Evolutionary conservation across 2,113 vertebrate genomes (phyloP).

Genomic region (Aramus guarauna): DNA sequence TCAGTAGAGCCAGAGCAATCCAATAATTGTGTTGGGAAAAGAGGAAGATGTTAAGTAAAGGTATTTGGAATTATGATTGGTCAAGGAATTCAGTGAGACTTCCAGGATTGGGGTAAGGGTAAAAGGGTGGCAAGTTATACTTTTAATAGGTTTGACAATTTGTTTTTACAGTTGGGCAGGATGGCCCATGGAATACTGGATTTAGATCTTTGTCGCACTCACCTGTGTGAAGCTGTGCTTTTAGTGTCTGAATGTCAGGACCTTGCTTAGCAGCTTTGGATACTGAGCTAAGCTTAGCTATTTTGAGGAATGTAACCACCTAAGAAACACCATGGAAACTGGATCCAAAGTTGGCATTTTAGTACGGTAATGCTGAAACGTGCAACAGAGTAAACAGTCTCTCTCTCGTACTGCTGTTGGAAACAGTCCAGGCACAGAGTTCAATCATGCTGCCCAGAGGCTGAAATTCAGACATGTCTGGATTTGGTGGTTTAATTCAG

Average conservation of each 20-base stretch:
- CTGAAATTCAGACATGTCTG: not conserved
- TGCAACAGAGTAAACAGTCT: not conserved
- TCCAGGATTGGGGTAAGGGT: not conserved
- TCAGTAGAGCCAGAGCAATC: not conserved
- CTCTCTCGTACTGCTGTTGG: not conserved
- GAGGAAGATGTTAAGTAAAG: not conserved
- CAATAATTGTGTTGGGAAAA: not conserved
- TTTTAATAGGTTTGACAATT: not conserved
- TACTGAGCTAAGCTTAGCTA: not conserved
- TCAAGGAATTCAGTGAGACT: not conserved
- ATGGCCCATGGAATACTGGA: not conserved
- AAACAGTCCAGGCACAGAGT: not conserved
- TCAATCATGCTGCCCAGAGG: not conserved
- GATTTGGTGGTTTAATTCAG: not conserved
- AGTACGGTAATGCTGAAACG: not conserved
- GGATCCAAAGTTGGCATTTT: not conserved
- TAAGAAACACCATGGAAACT: not conserved
- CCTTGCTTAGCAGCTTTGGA: not conserved
- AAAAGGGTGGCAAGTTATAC: not conserved
- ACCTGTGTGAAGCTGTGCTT: not conserved
- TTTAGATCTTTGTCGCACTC: not conserved
- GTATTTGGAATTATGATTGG: not conserved
- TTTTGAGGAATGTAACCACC: not conserved
- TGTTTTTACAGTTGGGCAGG: not conserved
- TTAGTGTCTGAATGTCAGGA: not conserved